A percentile compares a stretch with the other conserved stretches of the same genome.
Evolutionary conservation across 1,140 invertebrate genomes (phyloP).

Genomic region (Pararge aegeria): DNA sequence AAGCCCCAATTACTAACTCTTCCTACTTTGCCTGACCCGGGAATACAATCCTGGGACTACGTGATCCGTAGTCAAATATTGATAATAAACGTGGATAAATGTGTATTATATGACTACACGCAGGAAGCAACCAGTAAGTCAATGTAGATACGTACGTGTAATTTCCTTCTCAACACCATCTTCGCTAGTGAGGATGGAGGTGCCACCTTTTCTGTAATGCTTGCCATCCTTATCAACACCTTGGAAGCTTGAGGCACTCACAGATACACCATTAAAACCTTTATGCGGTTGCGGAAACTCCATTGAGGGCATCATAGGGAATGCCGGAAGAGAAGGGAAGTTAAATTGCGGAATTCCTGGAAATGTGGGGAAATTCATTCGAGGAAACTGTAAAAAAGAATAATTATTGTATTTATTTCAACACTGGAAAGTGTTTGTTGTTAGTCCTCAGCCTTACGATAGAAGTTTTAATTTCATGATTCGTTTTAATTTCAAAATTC

Average conservation of each 20-base stretch:
- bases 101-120: no score
- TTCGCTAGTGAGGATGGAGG: constrained; percentile 40
- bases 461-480: no score
- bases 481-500: no score
- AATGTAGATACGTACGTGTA: constrained; percentile 28
- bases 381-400: constrained; percentile 25
- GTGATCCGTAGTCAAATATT: no score
- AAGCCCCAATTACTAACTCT: no score
- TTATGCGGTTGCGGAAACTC: background rate
- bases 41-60: no score
- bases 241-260: constrained; percentile 24
- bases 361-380: constrained; percentile 12
- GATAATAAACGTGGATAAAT: no score
- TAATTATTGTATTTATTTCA: no score
- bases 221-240: constrained; percentile 39
- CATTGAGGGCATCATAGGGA: constrained; percentile 4
- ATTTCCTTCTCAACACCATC: constrained; percentile 41
- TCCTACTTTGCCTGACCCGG: no score
- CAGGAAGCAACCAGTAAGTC: no score
- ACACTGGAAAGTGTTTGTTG: no score
- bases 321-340: constrained; percentile 2
- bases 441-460: no score
- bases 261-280: constrained; percentile 36
- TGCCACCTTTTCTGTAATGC: constrained; percentile 31
- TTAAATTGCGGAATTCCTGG: constrained; percentile 9